Conservation (phyloP, 2,888 invertebrate species). For the Kryphioiulus occultus region DNA sequence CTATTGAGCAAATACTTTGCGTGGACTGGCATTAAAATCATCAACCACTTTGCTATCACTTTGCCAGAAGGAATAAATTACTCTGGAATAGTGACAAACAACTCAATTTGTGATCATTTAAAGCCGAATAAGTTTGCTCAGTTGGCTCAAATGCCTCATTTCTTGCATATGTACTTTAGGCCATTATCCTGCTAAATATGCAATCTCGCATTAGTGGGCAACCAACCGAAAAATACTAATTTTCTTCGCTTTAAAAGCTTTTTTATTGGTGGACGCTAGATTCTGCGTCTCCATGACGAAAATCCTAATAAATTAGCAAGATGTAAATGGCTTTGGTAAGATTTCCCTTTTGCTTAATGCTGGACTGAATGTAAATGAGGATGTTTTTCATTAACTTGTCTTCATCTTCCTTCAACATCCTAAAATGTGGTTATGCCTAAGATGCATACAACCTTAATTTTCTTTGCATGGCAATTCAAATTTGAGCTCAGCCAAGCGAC, state of each 20-base stretch:
- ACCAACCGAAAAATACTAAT: not conserved
- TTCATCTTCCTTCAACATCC: not conserved
- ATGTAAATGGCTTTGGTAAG: not conserved
- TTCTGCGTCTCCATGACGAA: not conserved
- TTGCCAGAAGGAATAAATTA: not conserved
- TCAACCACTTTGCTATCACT: not conserved
- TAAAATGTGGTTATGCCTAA: too few relatives aligned
- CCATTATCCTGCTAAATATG: not conserved
- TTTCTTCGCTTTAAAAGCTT: not conserved
- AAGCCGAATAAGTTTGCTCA: not conserved
- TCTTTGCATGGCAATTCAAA: too few relatives aligned
- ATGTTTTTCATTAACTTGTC: not conserved
- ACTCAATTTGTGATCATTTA: not conserved
- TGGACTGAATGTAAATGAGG: not conserved
- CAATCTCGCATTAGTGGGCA: not conserved
- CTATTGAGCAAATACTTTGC: not conserved
- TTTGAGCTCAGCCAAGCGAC: too few relatives aligned
- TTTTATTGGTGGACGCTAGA: not conserved
- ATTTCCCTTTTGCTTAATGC: not conserved
- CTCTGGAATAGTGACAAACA: not conserved
- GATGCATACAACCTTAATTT: too few relatives aligned
- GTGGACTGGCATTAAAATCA: not conserved
- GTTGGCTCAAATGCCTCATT: not conserved
- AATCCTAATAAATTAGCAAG: not conserved
- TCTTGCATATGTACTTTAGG: not conserved